Evolutionary conservation across 2,888 invertebrate species (phyloP), one percentile per base, ranked within the genome.

Genomic region (Agapostemon virescens): DNA sequence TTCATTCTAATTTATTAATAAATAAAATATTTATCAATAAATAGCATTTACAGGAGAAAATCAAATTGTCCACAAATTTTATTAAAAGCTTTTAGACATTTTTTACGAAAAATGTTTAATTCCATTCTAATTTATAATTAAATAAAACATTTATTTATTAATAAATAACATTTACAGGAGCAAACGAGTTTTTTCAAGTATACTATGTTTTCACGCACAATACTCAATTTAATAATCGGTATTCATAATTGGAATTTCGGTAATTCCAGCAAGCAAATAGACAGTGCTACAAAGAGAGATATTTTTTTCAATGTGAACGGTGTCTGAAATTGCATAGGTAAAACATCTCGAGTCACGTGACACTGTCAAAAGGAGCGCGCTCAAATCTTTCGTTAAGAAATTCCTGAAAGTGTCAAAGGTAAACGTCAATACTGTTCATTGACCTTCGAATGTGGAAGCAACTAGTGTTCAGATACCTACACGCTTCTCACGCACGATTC

Each of bases 371-470:
- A 42, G n/a, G 15, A 40, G 13, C 40, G 26, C 40, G 55, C 13
- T 58, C 7, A 30, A n/a, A 70, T 58, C n/a, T 17, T 13, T n/a
- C n/a, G 33, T 5, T 33, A 20, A 20, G 17, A 30, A n/a, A 2
- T 52, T 23, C 64, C 20, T 9, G 73, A 64, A 77, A 72, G 69
- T 72, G 36, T 78, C 55, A 72, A 73, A 78, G 78, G 36, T 63
- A 63, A 67, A 45, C 69, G 52, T 76, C 80, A 36, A 75, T 74
- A 70, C 61, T 73, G 74, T 82, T 69, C 76, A 71, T 82, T 70
- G 77, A 76, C 81, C 81, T 77, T 80, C 75, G 66, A 66, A 42
- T 42, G 73, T 66, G 15, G 81, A 82, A 81, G 81, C 82, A 81
- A 82, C 82, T 82, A 82, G 81, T 81, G 81, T 69, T 82, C 73